phyloP scores from a whole-genome alignment of 2,888 invertebrate genomes.

The Quadroppia sp. region DNA sequence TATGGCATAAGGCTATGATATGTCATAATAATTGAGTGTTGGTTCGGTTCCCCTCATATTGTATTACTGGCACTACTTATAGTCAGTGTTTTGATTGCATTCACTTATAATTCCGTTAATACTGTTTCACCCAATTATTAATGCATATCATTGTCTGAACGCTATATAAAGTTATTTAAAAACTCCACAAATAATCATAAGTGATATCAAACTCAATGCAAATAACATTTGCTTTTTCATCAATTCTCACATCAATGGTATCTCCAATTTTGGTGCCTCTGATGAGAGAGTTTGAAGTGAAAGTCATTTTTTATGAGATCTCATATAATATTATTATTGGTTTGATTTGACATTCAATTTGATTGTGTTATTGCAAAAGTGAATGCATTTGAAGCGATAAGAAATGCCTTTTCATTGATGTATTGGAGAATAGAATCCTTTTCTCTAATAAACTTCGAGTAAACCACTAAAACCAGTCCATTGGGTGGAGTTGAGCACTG shows the following conservation, averaged over 20 bases:
- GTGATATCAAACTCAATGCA: not conserved
- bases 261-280: no score
- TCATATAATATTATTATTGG: constrained; percentile 25
- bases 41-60: not conserved
- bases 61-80: not conserved
- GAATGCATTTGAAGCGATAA: constrained; percentile 5
- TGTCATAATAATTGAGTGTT: constrained; percentile 25
- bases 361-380: not conserved
- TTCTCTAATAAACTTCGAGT: constrained; percentile 8
- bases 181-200: not conserved
- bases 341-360: not conserved
- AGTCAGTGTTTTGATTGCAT: constrained; percentile 23
- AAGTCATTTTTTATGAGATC: constrained; percentile 1
- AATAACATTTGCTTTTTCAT: not conserved
- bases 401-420: constrained; percentile 22
- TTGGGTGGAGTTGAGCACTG: constrained; percentile 10
- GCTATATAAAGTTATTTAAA: constrained; percentile 21
- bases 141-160: constrained; percentile 6
- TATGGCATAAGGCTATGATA: not conserved
- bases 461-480: constrained; percentile 24
- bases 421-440: constrained; percentile 7
- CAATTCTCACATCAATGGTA: not conserved
- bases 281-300: not conserved
- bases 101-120: constrained; percentile 5
- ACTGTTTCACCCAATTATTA: constrained; percentile 23